Base-by-base conservation (phyloP, 2,797 vertebrate species). In the Hozukius guyotensis region DNA sequence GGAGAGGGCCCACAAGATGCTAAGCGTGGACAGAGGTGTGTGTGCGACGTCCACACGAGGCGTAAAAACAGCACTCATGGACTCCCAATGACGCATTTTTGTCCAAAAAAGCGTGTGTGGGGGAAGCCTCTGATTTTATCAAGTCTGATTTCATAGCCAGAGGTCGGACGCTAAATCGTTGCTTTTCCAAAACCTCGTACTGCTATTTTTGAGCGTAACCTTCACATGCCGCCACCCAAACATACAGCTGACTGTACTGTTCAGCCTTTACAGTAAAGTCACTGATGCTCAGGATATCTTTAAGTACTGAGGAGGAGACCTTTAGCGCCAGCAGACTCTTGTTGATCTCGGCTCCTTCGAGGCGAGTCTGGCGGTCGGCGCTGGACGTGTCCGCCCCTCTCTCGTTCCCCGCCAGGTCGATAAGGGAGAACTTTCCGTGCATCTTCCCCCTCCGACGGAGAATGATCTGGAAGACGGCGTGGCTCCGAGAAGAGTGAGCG, bases 311-410 rank as follows among this genome's bases (percentile, higher is more conserved):
- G 49, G 14, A 32, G 16, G 67, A 90, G 93, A 99, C 98, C 98
- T 99, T 99, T 53, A 99, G 96, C 29, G 98, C 98, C 95, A 99
- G 95, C 93, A 99, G 96, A 91, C 98, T 99, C 95, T 99, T 99
- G 95, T 99, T 99, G 93, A 99, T 99, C 95, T 99, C 98, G 0
- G 98, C 98, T 86, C 98, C 98, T 94, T 99, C 98, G 57, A 99
- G 97, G 31, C 98, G 95, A 0, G 98, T 99, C 95, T 99, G 98
- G 4, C 98, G 96, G 88, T 99, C 98, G 1, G 98, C 98, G 79
- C 98, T 99, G 9, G 97, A 99, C 0, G 98, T 99, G 91, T 99
- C 98, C 1, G 98, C 98, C 38, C 98, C 98, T 80, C 98, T 95
- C 95, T 99, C 98, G 77, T 99, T 99, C 72, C 98, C 98, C 63